Base-by-base conservation (phyloP, 2,888 invertebrate species). In the Branchellion lobata region DNA sequence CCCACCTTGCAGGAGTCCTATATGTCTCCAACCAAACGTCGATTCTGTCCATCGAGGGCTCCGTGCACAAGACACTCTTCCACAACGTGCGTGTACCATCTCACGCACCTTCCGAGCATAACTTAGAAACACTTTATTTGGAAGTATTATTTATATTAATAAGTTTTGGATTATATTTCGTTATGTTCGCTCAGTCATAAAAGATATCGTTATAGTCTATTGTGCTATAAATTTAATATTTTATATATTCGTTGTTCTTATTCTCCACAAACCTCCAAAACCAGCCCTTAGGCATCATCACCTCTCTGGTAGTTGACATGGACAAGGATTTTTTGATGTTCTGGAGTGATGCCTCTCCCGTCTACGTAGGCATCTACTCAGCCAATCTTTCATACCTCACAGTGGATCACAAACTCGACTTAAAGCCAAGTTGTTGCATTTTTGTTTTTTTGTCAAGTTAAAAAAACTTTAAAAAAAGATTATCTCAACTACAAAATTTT, bases 311-410 rank as follows among this genome's bases (percentile, higher is more conserved):
- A 1, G 40, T 72, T 5, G 72, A 72, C 40, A n/a, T 34, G 24
- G 29, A n/a, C 2, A n/a, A 72, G 1, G 34, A 34, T 36, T 31
- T n/a, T 21, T n/a, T 72, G 27, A 36, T 34, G 24, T 72, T 72
- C 40, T 72, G 72, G 72, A 72, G 72, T 36, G 72, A 72, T 47
- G 33, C 36, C 14, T 40, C 40, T 24, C 24, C 36, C n/a, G 18
- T 36, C 1, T 40, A 47, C 40, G 36, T 21, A 21, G 72, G 72
- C 1, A 72, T 72, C 18, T 72, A 72, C n/a, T 34, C 36, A 21
- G 72, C 72, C 72, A 34, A 36, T 11, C 33, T 72, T 18, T 3
- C 21, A 8, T 18, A 18, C 21, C 24, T 57, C 24, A 57, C 5
- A 3, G n/a, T 57, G 8, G 61, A 57, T n/a, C 3, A 8, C 61